phyloP scores from a whole-genome alignment of 2,888 invertebrate genomes.

The Brenthis ino region DNA sequence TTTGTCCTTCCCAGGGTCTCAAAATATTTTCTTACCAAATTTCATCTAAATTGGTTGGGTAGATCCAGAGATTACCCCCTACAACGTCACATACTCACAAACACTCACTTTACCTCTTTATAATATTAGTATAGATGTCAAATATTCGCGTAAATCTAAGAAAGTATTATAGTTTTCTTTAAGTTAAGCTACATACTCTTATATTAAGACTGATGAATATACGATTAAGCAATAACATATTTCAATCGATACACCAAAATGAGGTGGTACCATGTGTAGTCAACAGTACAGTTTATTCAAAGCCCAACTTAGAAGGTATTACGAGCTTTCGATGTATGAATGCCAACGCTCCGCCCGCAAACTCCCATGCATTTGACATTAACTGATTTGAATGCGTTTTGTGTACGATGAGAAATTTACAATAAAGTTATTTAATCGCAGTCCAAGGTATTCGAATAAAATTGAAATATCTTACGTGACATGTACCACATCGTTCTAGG shows the following conservation, averaged over 20 bases:
- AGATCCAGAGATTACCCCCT: too few species aligned
- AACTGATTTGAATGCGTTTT: conserved; percentile 45
- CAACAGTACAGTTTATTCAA: conserved; percentile 28
- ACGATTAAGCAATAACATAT: not conserved
- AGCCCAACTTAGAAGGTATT: conserved; percentile 28
- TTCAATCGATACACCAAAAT: conserved; percentile 15
- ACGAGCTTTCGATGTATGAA: conserved; percentile 51
- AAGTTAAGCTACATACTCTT: too few species aligned
- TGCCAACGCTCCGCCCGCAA: conserved; percentile 38
- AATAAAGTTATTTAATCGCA: conserved; percentile 31
- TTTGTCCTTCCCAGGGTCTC: too few species aligned
- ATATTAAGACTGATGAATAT: not conserved
- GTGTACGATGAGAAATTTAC: conserved; percentile 33
- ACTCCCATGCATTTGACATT: conserved; percentile 45
- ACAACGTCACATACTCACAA: too few species aligned
- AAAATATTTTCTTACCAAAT: too few species aligned
- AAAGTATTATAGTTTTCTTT: too few species aligned
- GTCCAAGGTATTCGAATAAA: conserved; percentile 20
- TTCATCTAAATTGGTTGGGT: too few species aligned
- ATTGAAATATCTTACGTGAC: not conserved
- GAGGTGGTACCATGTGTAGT: conserved; percentile 17
- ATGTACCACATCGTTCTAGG: too few species aligned
- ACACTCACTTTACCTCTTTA: too few species aligned
- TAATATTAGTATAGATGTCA: too few species aligned
- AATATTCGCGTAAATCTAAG: too few species aligned